These are phyloP conservation scores for Mesocentrotus franciscanus DNA, from an alignment of 53 echinoderm and acorn worm genomes.

Conservation along the genomic window DNA sequence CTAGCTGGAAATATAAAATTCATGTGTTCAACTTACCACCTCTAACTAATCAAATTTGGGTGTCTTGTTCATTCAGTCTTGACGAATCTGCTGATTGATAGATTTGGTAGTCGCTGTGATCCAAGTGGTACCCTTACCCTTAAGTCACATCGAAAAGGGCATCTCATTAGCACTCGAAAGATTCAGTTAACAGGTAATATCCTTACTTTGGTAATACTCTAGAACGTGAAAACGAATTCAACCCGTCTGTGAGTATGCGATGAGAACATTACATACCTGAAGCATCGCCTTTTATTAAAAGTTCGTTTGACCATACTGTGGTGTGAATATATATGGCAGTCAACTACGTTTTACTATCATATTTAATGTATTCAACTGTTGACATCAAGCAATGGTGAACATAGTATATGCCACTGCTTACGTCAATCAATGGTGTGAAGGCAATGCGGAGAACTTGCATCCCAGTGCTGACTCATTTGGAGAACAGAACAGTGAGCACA, in stretches of 20 bases:
- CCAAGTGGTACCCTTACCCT: neutral
- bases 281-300: neutral
- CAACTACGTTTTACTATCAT: too few species aligned
- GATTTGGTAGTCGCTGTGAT: neutral
- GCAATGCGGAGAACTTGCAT: neutral
- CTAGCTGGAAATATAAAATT: slow-evolving; percentile 47
- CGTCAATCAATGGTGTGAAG: neutral
- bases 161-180: neutral
- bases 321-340: too few species aligned
- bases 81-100: slow-evolving; percentile 39
- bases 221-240: neutral
- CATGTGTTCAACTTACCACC: slow-evolving; percentile 46
- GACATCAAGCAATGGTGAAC: neutral
- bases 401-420: neutral
- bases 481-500: neutral
- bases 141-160: neutral
- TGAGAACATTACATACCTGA: neutral
- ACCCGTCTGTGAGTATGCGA: neutral
- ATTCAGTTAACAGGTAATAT: neutral
- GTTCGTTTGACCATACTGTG: neutral
- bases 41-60: slow-evolving; percentile 35
- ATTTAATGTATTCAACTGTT: neutral
- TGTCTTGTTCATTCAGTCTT: slow-evolving; percentile 9
- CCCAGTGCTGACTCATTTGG: too few species aligned
- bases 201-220: neutral